Base-by-base conservation (phyloP, 2,888 invertebrate genomes). In the Ophion ventricosus region DNA sequence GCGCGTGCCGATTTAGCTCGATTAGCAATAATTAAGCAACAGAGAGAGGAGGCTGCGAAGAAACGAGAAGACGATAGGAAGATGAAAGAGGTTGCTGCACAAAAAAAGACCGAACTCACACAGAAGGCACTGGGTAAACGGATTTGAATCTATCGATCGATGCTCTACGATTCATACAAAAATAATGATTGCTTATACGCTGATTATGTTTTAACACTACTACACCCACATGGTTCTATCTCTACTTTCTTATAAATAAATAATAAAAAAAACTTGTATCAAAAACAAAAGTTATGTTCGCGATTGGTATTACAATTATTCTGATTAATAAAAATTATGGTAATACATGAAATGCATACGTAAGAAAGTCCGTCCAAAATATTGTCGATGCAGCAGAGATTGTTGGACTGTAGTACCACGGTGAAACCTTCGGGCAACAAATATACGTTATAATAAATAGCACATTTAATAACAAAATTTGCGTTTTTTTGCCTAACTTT, bases 11-110 rank as follows among this genome's bases (percentile, higher is more conserved):
- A 99, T 94, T 94, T 99, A 70, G 99, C 99, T 4, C 94, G 99
- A 77, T 95, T 99, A 89, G 99, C 99, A 2, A 97, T 99, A 88
- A 98, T 99, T 88, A 96, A 97, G 84, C 98, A 99, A 93, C 98
- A 99, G 93, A 95, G 99, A 20, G 99, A 98, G 91, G 99, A 99
- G 89, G 98, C 98, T 0, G 98, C 98, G n/a, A 97, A 97, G 89
- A 96, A 97, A 90, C 95, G 98, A 70, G 99, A 98, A 91, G 96
- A 96, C 7, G 99, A 99, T 87, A 96, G 96, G 90, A 96, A 96
- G 94, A 95, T 94, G 85, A 95, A 94, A 90, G 96, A 96, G 90
- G 93, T 95, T 67, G 95, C 95, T 0, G 94, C 94, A 63, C 95
- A 95, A 90, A 94, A 94, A 73, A 96, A 96, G 90, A 94, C 94